These are phyloP conservation scores for Octopus bimaculoides DNA, from an alignment of 1,140 invertebrate genomes.

Conservation along the genomic window DNA sequence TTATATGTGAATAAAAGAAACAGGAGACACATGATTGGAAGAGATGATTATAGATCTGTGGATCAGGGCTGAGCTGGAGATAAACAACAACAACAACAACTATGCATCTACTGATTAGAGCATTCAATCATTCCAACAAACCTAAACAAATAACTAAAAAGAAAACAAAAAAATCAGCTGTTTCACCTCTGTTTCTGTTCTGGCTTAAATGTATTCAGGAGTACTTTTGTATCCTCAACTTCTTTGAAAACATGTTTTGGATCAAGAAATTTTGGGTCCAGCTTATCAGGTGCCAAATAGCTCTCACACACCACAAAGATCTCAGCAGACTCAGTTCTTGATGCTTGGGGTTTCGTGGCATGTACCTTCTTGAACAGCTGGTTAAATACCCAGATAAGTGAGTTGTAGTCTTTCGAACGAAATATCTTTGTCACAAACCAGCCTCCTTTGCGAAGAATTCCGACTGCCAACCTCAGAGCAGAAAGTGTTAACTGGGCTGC, in stretches of 20 bases:
- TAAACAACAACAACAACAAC: too few relatives aligned
- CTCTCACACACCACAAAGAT: conserved; percentile 98
- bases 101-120: too few relatives aligned
- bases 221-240: conserved; percentile 70
- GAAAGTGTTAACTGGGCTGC: conserved; percentile 78
- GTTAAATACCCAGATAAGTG: conserved; percentile 92
- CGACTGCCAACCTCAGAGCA: conserved; percentile 88
- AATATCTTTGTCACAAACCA: conserved; percentile 99
- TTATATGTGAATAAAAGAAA: too few relatives aligned
- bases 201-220: conserved; percentile 51
- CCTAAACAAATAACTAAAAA: too few relatives aligned
- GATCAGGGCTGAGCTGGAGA: too few relatives aligned
- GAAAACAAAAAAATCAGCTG: too few relatives aligned
- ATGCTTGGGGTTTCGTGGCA: conserved; percentile 97
- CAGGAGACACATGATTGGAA: too few relatives aligned
- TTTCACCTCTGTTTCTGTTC: conserved; percentile 50
- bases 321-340: conserved; percentile 97
- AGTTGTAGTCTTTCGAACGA: conserved; percentile 95
- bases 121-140: too few relatives aligned
- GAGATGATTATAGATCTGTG: too few relatives aligned
- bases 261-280: conserved; percentile 93
- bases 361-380: conserved; percentile 87
- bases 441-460: conserved; percentile 89
- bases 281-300: conserved; percentile 88
- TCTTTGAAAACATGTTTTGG: conserved; percentile 95